A percentile compares a stretch with the other conserved stretches of the same genome.
Conservation (phyloP, 1,140 invertebrate species). For the Hyphantria cunea region DNA sequence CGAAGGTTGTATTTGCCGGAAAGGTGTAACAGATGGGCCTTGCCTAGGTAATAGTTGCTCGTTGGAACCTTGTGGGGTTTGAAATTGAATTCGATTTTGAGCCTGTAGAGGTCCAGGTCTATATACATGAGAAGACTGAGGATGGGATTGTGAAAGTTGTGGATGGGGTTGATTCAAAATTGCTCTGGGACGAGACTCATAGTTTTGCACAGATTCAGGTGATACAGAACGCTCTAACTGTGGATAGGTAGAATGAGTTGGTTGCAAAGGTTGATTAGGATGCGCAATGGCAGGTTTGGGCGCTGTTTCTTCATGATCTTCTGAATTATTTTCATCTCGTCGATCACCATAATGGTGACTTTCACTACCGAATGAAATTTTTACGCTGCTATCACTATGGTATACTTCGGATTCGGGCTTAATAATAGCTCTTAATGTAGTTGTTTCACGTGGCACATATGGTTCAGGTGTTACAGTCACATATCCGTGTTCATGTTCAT, state of each 20-base stretch:
- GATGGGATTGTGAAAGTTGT: constrained; percentile 36
- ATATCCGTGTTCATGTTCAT: constrained; percentile 76
- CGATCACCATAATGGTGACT: constrained; percentile 79
- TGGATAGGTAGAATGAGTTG: constrained; percentile 20
- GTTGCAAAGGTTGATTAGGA: constrained; percentile 14
- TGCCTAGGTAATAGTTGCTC: constrained; percentile 74
- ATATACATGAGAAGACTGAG: constrained; percentile 42
- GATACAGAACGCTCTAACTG: constrained; percentile 58
- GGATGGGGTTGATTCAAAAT: constrained; percentile 37
- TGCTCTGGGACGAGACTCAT: constrained; percentile 54
- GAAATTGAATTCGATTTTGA: constrained; percentile 77
- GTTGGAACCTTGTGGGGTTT: constrained; percentile 65
- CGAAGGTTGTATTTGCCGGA: constrained; percentile 59
- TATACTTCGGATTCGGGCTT: constrained; percentile 91
- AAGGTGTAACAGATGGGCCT: constrained; percentile 62
- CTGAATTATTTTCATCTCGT: constrained; percentile 78
- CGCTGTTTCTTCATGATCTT: constrained; percentile 82
- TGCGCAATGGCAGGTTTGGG: constrained; percentile 82
- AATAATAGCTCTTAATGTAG: constrained; percentile 91
- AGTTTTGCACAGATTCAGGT: constrained; percentile 51
- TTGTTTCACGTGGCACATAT: constrained; percentile 83
- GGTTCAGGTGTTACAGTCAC: constrained; percentile 72
- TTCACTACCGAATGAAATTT: constrained; percentile 88
- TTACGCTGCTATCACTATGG: constrained; percentile 88
- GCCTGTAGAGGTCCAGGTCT: constrained; percentile 53